Evolutionary conservation across 2,113 vertebrate species (phyloP), one percentile per base, ranked within the genome.

Genomic region (Neopipo cinnamomea): DNA sequence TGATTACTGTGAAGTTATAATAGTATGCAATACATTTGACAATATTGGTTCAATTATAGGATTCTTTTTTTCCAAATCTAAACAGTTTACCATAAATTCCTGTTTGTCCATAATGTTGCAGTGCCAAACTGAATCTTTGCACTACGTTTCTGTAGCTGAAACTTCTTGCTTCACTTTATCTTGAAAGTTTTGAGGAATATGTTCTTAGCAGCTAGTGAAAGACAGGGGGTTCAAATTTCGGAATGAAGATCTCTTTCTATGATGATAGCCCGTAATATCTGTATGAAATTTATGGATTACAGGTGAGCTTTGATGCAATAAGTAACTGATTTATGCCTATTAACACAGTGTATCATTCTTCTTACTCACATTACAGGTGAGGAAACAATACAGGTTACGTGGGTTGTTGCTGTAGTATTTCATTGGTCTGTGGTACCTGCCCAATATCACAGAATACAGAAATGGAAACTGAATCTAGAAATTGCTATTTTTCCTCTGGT

Each of bases 101-200:
- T 88, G 39, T 97, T 94, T 97, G 94, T 97, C 93, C 85, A 52
- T 95, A 97, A 88, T 81, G 50, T 98, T 96, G 63, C 97, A 93
- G 98, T 98, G 98, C 98, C 98, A 98, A 98, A 98, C 94, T 72
- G 96, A 95, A 95, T 53, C 74, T 96, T 95, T 94, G 89, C 96
- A 73, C 97, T 97, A 93, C 3, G 1, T 95, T 85, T 95, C 83
- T 87, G 81, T 91, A 96, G 91, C 90, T 96, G 93, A 91, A 94
- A 96, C 80, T 95, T 96, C 67, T 74, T 62, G 56, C 93, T 95
- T 93, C 82, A 93, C 47, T 96, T 96, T 72, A 53, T 75, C 76
- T 85, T 71, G 65, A 76, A 87, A 93, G 77, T 78, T 93, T 59
- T 78, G 77, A 94, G 50, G 70, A 77, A 77, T 81, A 91, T 89